Base-by-base conservation (phyloP, 2,888 invertebrate species). In the Clitarchus hookeri region DNA sequence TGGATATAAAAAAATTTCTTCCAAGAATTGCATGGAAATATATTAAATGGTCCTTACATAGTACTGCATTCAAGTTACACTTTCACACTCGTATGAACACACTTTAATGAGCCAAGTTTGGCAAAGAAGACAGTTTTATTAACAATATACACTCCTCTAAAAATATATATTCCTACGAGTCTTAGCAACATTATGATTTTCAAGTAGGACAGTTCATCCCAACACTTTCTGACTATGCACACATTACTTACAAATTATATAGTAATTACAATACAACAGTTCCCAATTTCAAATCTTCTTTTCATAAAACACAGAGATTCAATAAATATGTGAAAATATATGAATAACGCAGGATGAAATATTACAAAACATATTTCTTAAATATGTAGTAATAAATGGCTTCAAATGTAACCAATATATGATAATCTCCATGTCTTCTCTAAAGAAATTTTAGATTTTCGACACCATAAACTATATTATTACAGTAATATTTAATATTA, bases 131-230 rank as follows among this genome's bases (percentile, higher is more conserved):
- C 65, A 48, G 48, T 48, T 48, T 48, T 48, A 48, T 48, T 48
- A 48, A 48, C 48, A 65, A 23, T 65, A 65, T n/a, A 65, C 65
- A 23, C n/a, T 65, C n/a, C 65, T 65, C 65, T 65, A 65, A 65
- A 65, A 65, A 65, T 65, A 65, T 65, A 65, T 65, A 65, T 48
- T 65, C n/a, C 65, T 65, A 65, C 65, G 16, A 65, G 65, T 65
- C 65, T 65, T 23, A 65, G 65, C 65, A 65, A 65, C 16, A 48
- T 48, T 16, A 48, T 65, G 65, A 16, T 65, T 4, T 65, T 23
- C 12, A 23, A 53, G 53, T 19, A 16, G 53, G 53, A 8, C 53
- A 53, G 13, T 19, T 16, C 53, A 16, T 53, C 53, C 36, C 36
- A 36, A 36, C 36, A 36, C 36, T 48, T 13, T 13, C 48, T 48